Evolutionary conservation across 2,888 invertebrate species (phyloP).

Genomic region (Calephelis perditalis): DNA sequence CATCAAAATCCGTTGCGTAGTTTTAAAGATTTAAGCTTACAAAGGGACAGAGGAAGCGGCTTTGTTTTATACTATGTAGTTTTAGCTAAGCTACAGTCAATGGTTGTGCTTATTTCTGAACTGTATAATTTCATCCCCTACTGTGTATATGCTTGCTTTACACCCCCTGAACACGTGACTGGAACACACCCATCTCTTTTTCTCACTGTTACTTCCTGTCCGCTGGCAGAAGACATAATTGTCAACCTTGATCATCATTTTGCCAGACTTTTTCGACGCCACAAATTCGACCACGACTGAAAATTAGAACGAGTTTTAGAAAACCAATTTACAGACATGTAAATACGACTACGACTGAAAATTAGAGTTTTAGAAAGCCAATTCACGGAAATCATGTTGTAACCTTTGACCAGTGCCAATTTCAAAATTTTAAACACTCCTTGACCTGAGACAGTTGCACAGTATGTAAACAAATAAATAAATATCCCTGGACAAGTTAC

Average conservation of each 20-base stretch:
- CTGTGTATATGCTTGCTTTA: conserved; percentile 31
- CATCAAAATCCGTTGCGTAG: too few species aligned
- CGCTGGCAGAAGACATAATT: conserved; percentile 33
- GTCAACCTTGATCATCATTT: conserved; percentile 35
- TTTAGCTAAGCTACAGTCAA: conserved; percentile 16
- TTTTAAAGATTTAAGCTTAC: too few species aligned
- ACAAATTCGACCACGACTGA: conserved; percentile 35
- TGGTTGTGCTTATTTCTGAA: conserved; percentile 30
- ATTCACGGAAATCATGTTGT: too few species aligned
- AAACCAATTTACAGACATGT: too few species aligned
- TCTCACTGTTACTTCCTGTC: conserved; percentile 23
- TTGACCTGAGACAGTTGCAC: too few species aligned
- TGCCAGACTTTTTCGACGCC: conserved; percentile 38
- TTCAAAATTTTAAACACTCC: too few species aligned
- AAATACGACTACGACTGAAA: conserved; percentile 20
- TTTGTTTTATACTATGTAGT: too few species aligned
- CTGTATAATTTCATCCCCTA: conserved; percentile 26
- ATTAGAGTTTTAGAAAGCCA: conserved; percentile 11
- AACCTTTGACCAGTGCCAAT: too few species aligned
- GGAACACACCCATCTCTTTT: conserved; percentile 41
- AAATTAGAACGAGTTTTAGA: conserved; percentile 19
- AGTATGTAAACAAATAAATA: too few species aligned
- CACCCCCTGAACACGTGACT: conserved; percentile 36
- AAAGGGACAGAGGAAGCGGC: too few species aligned
- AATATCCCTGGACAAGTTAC: too few species aligned